A percentile compares a stretch with the other conserved stretches of the same genome.
These are phyloP conservation scores for Sus cebifrons DNA, from an alignment of 2,797 vertebrate genomes.

Conservation along the genomic window DNA sequence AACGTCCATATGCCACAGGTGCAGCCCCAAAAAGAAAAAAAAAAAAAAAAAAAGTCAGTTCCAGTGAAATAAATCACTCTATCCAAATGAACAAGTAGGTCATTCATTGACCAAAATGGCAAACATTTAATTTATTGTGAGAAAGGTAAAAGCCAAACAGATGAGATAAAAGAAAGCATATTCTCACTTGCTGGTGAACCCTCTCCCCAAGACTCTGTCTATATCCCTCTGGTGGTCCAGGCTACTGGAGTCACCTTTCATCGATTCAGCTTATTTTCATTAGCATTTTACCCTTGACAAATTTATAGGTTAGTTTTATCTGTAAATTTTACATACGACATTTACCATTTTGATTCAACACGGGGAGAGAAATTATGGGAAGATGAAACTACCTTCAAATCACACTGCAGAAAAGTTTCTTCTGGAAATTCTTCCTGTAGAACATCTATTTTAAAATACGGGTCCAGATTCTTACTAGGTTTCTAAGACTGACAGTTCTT, in stretches of 20 bases:
- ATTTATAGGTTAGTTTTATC: background rate
- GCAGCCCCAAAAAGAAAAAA: too few relatives aligned
- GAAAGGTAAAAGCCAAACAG: background rate
- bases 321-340: background rate
- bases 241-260: background rate
- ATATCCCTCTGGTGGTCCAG: background rate
- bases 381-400: background rate
- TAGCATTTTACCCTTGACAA: background rate
- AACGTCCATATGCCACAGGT: too few relatives aligned
- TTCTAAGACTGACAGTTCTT: slow-evolving; percentile 6
- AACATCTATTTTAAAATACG: background rate
- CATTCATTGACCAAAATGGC: background rate
- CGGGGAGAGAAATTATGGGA: background rate
- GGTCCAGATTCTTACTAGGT: background rate
- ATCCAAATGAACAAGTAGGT: background rate
- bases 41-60: background rate
- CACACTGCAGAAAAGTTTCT: background rate
- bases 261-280: background rate
- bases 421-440: background rate
- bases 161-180: background rate
- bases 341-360: background rate
- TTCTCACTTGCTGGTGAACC: background rate
- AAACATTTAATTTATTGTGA: background rate
- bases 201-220: background rate
- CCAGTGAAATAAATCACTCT: background rate